Conservation (phyloP, 2,888 invertebrate genomes). For the Diaperis boleti region DNA sequence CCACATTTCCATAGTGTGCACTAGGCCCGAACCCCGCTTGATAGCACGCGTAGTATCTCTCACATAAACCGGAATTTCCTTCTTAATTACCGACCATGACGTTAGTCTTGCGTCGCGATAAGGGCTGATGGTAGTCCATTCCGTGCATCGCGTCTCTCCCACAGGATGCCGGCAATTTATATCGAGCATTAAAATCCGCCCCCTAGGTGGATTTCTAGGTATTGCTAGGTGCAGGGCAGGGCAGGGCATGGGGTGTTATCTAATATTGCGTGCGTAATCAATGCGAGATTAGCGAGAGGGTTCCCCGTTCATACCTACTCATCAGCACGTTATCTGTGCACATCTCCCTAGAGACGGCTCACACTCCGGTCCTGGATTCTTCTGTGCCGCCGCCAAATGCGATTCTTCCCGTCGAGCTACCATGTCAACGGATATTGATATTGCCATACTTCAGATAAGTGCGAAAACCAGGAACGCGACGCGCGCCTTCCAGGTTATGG, state of each 20-base stretch:
- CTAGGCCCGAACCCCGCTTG: not conserved
- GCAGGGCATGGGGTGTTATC: constrained; percentile 58
- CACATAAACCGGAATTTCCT: constrained; percentile 19
- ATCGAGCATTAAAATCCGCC: constrained; percentile 38
- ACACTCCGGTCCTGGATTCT: constrained; percentile 33
- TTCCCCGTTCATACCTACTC: constrained; percentile 61
- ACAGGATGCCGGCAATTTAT: constrained; percentile 38
- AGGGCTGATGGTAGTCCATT: constrained; percentile 17
- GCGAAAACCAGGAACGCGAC: constrained; percentile 42
- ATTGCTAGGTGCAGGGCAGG: constrained; percentile 45
- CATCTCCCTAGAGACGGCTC: constrained; percentile 60
- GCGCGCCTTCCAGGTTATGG: constrained; percentile 39
- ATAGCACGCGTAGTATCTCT: not conserved
- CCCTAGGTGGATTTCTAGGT: constrained; percentile 30
- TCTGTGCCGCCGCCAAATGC: constrained; percentile 45
- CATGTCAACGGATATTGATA: constrained; percentile 61
- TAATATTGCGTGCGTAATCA: constrained; percentile 66
- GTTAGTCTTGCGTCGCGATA: constrained; percentile 21
- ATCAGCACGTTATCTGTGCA: constrained; percentile 60
- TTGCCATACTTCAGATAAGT: constrained; percentile 54
- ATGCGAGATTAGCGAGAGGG: constrained; percentile 65
- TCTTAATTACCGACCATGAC: constrained; percentile 30
- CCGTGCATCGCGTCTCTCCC: constrained; percentile 25
- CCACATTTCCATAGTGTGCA: not conserved
- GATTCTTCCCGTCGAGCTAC: constrained; percentile 51